Base-by-base conservation (phyloP, 2,113 vertebrate genomes). In the Vimba vimba region DNA sequence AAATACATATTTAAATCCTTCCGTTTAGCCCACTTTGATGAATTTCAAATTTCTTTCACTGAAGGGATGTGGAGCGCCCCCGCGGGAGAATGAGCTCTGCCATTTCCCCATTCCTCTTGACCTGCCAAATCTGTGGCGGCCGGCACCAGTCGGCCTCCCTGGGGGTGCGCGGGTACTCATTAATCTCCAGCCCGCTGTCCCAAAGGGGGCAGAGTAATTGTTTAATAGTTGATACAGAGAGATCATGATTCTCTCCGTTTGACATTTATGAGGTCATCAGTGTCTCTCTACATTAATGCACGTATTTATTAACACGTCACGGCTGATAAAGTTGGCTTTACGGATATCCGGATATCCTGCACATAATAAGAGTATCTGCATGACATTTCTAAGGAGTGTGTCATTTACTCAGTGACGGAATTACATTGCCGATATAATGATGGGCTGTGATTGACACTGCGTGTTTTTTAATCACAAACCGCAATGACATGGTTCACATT, bases 241-340 rank as follows among this genome's bases (percentile, higher is more conserved):
- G 87, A 90, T 89, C 76, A 82, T 84, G 81, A 84, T 83, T 90
- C 83, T 87, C 60, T 33, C 79, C 43, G 39, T 86, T 87, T 83
- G 85, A 88, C 89, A 88, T 90, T 88, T 88, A 89, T 85, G 79
- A 74, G 83, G 83, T 85, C 64, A 79, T 87, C 84, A 73, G n/a
- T 85, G 86, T 79, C 86, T 82, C 83, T 55, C 76, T 80, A 85
- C 85, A 66, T 88, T 90, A 80, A 76, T 90, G 79, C 69, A 52
- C 10, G 4, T 87, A 88, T 87, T 85, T 85, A 87, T 80, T 76
- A 82, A 39, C 62, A 60, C 45, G 13, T 50, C n/a, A 52, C 47
- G 59, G 33, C 57, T 45, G 5, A 75, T 76, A 23, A 36, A 62
- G 25, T 57, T 23, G 77, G 79, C 30, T 85, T 59, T 9, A 36